A percentile compares a stretch with the other conserved stretches of the same genome.
phyloP scores from a whole-genome alignment of 2,888 invertebrate genomes.

The Rugalucina vietnamica region DNA sequence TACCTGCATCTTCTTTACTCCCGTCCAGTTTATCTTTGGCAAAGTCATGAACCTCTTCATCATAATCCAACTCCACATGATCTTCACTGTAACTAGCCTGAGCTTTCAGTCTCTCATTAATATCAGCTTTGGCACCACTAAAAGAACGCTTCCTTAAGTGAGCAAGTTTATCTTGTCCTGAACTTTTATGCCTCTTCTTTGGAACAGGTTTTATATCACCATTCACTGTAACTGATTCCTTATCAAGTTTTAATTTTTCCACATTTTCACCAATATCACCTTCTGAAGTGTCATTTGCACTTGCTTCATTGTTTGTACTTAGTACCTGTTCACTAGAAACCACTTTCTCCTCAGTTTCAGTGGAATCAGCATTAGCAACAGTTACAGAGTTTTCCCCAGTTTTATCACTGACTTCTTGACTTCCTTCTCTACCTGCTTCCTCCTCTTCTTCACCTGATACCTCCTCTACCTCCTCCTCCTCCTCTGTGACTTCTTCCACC shows the following conservation, averaged over 20 bases:
- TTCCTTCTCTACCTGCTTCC: constrained; percentile 33
- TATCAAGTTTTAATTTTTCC: not conserved
- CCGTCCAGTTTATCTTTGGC: constrained; percentile 67
- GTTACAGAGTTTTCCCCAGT: not conserved
- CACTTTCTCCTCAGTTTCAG: not conserved
- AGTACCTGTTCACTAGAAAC: not conserved
- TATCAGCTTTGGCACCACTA: constrained; percentile 41
- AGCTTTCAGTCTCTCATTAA: constrained; percentile 63
- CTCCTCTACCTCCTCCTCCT: constrained; percentile 24
- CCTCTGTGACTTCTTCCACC: constrained; percentile 12
- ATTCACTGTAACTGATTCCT: not conserved
- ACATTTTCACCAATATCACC: not conserved
- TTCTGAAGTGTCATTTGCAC: not conserved
- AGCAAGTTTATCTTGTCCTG: constrained; percentile 3
- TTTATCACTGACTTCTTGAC: not conserved
- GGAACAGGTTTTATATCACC: not conserved
- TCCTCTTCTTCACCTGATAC: constrained; percentile 34
- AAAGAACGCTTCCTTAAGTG: not conserved
- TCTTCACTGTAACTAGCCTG: constrained; percentile 78
- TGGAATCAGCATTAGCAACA: constrained; percentile 6
- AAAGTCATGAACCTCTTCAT: constrained; percentile 77
- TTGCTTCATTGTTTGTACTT: not conserved
- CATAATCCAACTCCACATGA: constrained; percentile 84
- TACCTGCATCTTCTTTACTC: constrained; percentile 59
- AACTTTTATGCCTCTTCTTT: not conserved